Evolutionary conservation across 1,140 invertebrate genomes (phyloP), one percentile per base, ranked within the genome.

Genomic region (Ectropis grisescens): DNA sequence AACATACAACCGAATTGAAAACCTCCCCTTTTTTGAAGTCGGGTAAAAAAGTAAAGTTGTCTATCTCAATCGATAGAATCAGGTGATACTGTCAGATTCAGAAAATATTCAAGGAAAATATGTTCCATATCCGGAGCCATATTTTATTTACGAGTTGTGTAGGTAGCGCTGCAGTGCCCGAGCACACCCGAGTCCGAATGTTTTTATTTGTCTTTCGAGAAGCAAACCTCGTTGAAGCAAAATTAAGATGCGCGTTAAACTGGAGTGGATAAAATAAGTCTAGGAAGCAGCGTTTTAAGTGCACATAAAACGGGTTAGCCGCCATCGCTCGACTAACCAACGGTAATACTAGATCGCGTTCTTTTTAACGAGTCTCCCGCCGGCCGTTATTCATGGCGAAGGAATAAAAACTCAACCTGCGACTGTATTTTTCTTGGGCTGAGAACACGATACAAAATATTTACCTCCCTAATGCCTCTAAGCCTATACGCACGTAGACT

Each of bases 221-320:
- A 47, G 54, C 47, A 45, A 41, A 52, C 51, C 55, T 51, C 55
- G 40, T 57, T 58, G 29, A 46, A 51, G 53, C 57, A 58, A 66
- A 70, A 70, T 61, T 64, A 70, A 67, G 66, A 64, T 58, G 49
- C 51, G 59, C 59, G 49, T 66, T 66, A 68, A 64, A 48, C 55
- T 59, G 48, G 36, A 68, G 62, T 61, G 56, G 57, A 68, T 64
- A 45, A 57, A 66, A 68, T 56, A 68, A 67, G 64, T 66, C 56
- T 61, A 51, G 52, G 49, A 65, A 56, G 48, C 47, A 55, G 8
- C n/a, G 55, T 44, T 62, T 68, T 66, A 71, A 66, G 57, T 71
- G 61, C 67, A 59, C 61, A 68, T 69, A 69, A 66, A 70, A 53
- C 50, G 55, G 61, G 61, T 71, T 65, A 62, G 41, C 46, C 47